Conservation (phyloP, 2,113 vertebrate genomes). For the Vulpes ferrilata region DNA sequence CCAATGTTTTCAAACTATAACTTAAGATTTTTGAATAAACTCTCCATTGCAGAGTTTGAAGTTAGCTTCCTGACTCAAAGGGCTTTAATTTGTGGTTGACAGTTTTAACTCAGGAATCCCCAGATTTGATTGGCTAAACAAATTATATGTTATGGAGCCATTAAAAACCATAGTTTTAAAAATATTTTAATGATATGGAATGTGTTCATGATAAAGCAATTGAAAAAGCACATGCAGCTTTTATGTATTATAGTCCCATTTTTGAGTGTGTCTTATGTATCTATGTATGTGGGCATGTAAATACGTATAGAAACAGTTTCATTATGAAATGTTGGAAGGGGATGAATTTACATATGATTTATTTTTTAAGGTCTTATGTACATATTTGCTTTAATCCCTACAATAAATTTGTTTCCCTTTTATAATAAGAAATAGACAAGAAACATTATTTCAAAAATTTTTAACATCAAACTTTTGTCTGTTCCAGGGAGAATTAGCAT, state of each 20-base stretch:
- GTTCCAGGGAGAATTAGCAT: not conserved
- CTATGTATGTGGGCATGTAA: not conserved
- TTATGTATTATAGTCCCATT: not conserved
- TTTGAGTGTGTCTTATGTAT: slow-evolving; percentile 23
- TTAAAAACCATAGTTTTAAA: slow-evolving; percentile 62
- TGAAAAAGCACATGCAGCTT: not conserved
- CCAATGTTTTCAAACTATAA: slow-evolving; percentile 26
- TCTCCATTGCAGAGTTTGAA: slow-evolving; percentile 43
- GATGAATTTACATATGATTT: slow-evolving; percentile 25
- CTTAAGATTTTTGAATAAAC: slow-evolving; percentile 51
- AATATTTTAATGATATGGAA: slow-evolving; percentile 20
- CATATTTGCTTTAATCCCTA: slow-evolving; percentile 26
- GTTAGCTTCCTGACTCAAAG: not conserved
- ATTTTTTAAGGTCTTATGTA: not conserved
- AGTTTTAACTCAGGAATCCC: slow-evolving; percentile 58
- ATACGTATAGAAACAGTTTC: not conserved
- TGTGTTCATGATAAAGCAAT: not conserved
- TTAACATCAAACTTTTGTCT: slow-evolving; percentile 24
- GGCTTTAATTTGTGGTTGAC: slow-evolving; percentile 54
- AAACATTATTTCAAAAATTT: not conserved
- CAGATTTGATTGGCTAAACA: slow-evolving; percentile 49
- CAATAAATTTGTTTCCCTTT: slow-evolving; percentile 30
- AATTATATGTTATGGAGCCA: slow-evolving; percentile 30
- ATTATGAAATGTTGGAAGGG: slow-evolving; percentile 1
- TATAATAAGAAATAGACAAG: slow-evolving; percentile 42